Evolutionary conservation across 2,113 vertebrate genomes (phyloP).

Genomic region (Lepidothrix coronata): DNA sequence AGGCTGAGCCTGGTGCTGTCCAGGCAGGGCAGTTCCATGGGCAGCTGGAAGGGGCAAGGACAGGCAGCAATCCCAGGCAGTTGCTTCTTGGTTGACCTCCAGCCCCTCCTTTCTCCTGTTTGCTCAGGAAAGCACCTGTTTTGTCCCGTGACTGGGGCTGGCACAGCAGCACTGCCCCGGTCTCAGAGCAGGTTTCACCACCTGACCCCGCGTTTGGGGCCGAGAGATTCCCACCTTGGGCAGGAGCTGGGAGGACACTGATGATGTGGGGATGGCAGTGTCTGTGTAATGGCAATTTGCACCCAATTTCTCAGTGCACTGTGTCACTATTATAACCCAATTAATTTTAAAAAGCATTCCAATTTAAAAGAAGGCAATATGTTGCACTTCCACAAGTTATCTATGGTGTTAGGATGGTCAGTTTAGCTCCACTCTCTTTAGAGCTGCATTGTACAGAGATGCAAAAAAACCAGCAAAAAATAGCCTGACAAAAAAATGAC

Average conservation of each 20-base stretch:
- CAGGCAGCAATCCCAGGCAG: not conserved
- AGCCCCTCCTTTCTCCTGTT: not conserved
- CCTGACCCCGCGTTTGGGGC: not conserved
- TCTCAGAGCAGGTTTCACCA: not conserved
- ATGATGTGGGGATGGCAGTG: constrained; percentile 5
- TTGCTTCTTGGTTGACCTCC: not conserved
- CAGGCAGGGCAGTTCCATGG: not conserved
- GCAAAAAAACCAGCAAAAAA: not conserved
- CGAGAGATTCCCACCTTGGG: not conserved
- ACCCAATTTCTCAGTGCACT: constrained; percentile 43
- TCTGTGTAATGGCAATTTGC: constrained; percentile 20
- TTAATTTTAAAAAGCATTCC: constrained; percentile 50
- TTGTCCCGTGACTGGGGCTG: not conserved
- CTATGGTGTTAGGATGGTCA: not conserved
- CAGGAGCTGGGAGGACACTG: not conserved
- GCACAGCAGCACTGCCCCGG: not conserved
- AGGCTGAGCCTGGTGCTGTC: not conserved
- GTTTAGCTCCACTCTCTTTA: not conserved
- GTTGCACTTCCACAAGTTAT: constrained; percentile 25
- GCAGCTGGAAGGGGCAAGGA: not conserved
- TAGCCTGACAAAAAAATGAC: not conserved
- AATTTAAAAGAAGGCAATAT: constrained; percentile 34
- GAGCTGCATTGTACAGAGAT: not conserved
- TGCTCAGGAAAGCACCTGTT: not conserved
- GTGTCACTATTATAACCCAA: constrained; percentile 36